Conservation (phyloP, 2,113 vertebrate genomes). For the Steatornis caripensis region DNA sequence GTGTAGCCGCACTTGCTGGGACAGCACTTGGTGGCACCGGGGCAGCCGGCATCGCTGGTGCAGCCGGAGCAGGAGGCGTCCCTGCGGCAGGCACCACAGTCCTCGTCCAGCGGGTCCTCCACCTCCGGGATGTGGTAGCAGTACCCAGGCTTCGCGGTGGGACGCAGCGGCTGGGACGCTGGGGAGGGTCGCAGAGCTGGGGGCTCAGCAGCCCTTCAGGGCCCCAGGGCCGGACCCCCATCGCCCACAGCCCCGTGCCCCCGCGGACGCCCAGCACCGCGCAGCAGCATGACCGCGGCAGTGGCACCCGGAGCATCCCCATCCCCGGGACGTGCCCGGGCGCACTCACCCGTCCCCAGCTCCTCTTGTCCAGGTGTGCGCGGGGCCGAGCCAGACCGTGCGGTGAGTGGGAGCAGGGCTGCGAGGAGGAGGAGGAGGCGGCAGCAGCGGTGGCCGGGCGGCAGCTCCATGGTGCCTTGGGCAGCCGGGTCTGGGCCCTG, state of each 20-base stretch:
- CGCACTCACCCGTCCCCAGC: background rate
- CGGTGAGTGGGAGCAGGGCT: background rate
- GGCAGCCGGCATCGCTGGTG: background rate
- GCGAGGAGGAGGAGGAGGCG: background rate
- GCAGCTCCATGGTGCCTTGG: slow-evolving; percentile 33
- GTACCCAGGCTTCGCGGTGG: slow-evolving; percentile 26
- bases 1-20: slow-evolving; percentile 50
- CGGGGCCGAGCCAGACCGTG: accelerated
- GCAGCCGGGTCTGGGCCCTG: background rate
- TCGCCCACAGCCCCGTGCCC: accelerated
- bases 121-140: slow-evolving; percentile 12
- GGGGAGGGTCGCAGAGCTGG: background rate
- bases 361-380: background rate
- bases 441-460: accelerated
- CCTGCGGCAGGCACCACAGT: background rate
- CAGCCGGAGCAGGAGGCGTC: background rate
- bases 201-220: background rate
- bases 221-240: background rate
- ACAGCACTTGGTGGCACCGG: slow-evolving; percentile 24
- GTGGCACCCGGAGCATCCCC: accelerated
- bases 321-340: accelerated
- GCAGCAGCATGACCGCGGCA: too few relatives aligned
- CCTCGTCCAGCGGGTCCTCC: background rate
- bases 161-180: accelerated
- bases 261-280: accelerated